phyloP scores from a whole-genome alignment of 2,797 vertebrate genomes.

The Rhabdophis nuchalis region DNA sequence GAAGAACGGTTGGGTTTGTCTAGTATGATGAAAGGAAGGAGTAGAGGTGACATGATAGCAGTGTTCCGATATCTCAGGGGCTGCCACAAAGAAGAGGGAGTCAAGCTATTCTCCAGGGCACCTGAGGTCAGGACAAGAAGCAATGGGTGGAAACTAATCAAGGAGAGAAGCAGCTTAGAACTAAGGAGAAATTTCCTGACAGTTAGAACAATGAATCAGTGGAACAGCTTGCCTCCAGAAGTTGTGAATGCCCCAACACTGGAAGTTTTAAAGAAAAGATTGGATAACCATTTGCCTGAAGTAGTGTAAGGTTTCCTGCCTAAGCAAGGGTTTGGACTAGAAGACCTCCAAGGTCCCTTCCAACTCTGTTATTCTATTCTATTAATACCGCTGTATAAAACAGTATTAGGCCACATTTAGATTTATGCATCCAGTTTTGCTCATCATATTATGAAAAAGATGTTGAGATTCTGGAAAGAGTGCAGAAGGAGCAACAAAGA shows the following conservation, averaged over 20 bases:
- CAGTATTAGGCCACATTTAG: too few species aligned
- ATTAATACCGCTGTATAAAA: too few species aligned
- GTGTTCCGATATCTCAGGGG: not conserved
- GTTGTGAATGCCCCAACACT: fast-evolving
- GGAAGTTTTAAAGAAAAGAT: not conserved
- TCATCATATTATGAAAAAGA: too few species aligned
- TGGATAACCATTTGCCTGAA: not conserved
- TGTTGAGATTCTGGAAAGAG: too few species aligned
- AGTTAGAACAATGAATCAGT: not conserved
- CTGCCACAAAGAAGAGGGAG: not conserved
- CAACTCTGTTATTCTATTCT: not conserved
- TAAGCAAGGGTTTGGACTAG: not conserved
- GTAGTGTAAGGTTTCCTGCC: not conserved
- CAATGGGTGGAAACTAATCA: not conserved
- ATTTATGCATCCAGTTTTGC: too few species aligned
- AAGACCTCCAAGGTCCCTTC: not conserved
- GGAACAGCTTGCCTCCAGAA: not conserved
- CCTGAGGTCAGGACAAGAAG: not conserved
- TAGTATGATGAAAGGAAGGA: not conserved
- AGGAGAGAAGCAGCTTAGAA: not conserved
- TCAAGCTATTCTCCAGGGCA: not conserved
- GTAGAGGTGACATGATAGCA: not conserved
- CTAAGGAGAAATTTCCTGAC: not conserved
- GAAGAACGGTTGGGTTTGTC: not conserved
- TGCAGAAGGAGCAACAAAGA: too few species aligned